phyloP scores from a whole-genome alignment of 2,797 vertebrate species.

The Dipus sagitta region DNA sequence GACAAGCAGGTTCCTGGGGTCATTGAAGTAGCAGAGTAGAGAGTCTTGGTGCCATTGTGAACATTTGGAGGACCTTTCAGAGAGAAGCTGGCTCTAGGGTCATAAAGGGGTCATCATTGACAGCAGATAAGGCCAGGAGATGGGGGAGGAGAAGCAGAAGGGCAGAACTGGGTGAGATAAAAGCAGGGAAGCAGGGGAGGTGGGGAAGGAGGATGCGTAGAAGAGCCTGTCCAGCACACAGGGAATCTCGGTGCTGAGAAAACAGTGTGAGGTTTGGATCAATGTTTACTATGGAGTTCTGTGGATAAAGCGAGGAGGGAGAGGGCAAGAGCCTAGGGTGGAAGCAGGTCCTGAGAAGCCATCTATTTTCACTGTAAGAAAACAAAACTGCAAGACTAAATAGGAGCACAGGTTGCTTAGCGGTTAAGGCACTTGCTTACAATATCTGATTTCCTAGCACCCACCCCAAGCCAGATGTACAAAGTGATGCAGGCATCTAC shows the following conservation, averaged over 20 bases:
- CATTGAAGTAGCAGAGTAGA: neutral
- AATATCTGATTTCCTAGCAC: too few species aligned
- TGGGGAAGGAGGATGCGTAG: neutral
- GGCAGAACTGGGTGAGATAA: neutral
- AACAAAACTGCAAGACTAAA: fast-evolving
- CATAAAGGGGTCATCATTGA: neutral
- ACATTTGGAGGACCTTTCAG: neutral
- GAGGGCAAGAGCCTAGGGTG: neutral
- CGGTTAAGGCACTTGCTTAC: too few species aligned
- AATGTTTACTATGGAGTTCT: neutral
- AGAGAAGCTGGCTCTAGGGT: neutral
- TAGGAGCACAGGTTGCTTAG: neutral
- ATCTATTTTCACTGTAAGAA: neutral
- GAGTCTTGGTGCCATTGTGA: neutral
- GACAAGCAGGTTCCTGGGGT: neutral
- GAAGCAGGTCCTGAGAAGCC: neutral
- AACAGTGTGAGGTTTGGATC: neutral
- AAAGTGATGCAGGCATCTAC: too few species aligned
- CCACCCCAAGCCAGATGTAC: too few species aligned
- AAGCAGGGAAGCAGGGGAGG: neutral
- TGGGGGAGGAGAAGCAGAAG: neutral
- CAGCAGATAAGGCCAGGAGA: neutral
- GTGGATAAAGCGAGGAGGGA: neutral
- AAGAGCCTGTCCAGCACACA: neutral
- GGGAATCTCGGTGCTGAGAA: neutral